Evolutionary conservation across 1,140 invertebrate genomes (phyloP).

Genomic region (Musca domestica): DNA sequence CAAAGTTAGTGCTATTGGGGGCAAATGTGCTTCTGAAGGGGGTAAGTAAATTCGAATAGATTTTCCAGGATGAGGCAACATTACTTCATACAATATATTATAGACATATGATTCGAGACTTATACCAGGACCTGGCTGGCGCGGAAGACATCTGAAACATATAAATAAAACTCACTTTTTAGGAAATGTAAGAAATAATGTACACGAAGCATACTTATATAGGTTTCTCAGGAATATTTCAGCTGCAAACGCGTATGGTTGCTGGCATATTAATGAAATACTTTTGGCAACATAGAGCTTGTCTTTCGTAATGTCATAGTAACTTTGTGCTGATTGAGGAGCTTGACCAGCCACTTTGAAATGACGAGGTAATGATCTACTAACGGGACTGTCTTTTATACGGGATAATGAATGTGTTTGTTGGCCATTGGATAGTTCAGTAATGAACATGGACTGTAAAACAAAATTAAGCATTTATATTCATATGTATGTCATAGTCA

Average conservation of each 20-base stretch:
- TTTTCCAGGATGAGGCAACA: slow-evolving; percentile 81
- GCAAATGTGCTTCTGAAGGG: slow-evolving; percentile 68
- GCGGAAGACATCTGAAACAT: slow-evolving; percentile 66
- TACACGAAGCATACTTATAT: slow-evolving; percentile 65
- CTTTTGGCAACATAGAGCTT: slow-evolving; percentile 93
- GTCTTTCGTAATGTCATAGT: slow-evolving; percentile 92
- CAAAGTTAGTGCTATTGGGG: slow-evolving; percentile 64
- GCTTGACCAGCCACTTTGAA: slow-evolving; percentile 80
- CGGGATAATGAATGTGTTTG: slow-evolving; percentile 63
- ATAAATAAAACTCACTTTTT: slow-evolving; percentile 7
- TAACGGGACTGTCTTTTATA: slow-evolving; percentile 61
- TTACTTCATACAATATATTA: slow-evolving; percentile 92
- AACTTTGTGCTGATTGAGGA: slow-evolving; percentile 72
- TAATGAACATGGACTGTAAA: slow-evolving; percentile 83
- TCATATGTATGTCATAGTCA: neutral
- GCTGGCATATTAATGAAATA: slow-evolving; percentile 86
- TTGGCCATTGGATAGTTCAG: slow-evolving; percentile 80
- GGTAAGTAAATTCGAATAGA: slow-evolving; percentile 81
- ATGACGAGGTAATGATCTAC: slow-evolving; percentile 79
- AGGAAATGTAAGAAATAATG: too few species aligned
- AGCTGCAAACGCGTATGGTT: slow-evolving; percentile 84
- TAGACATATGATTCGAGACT: slow-evolving; percentile 92
- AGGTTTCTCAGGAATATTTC: slow-evolving; percentile 83
- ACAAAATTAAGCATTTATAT: neutral
- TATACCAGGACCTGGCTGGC: slow-evolving; percentile 67